phyloP scores from a whole-genome alignment of 2,888 invertebrate genomes.

The Nasonovia ribisnigri region DNA sequence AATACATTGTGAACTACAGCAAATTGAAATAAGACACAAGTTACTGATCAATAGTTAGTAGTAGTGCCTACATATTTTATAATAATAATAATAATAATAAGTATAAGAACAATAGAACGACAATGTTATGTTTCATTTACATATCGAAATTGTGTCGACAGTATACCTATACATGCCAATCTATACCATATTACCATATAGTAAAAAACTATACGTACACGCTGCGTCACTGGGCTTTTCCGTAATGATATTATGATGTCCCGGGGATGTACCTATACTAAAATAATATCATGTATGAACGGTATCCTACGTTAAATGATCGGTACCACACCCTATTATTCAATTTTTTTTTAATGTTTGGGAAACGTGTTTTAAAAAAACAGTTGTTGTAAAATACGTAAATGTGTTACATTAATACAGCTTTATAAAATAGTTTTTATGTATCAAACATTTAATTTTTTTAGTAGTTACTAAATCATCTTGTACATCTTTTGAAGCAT shows the following conservation, averaged over 20 bases:
- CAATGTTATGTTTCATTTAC: neutral
- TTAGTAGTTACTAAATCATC: neutral
- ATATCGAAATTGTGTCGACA: neutral
- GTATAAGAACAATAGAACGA: neutral
- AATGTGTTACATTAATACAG: neutral
- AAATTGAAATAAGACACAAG: neutral
- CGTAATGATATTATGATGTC: neutral
- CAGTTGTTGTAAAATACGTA: neutral
- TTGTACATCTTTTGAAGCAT: neutral
- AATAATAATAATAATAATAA: neutral
- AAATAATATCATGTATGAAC: neutral
- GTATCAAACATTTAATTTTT: neutral
- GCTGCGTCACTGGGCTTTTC: neutral
- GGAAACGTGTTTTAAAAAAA: neutral
- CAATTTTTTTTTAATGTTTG: neutral
- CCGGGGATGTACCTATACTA: neutral
- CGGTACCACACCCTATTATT: neutral
- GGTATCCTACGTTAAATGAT: neutral
- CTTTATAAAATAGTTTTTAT: neutral
- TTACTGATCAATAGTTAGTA: neutral
- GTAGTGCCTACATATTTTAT: neutral
- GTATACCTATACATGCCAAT: neutral
- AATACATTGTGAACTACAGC: neutral
- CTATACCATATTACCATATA: neutral
- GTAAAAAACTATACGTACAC: too few species aligned